These are phyloP conservation scores for Holcopasites calliopsidis DNA, from an alignment of 1,140 invertebrate genomes.

Conservation along the genomic window DNA sequence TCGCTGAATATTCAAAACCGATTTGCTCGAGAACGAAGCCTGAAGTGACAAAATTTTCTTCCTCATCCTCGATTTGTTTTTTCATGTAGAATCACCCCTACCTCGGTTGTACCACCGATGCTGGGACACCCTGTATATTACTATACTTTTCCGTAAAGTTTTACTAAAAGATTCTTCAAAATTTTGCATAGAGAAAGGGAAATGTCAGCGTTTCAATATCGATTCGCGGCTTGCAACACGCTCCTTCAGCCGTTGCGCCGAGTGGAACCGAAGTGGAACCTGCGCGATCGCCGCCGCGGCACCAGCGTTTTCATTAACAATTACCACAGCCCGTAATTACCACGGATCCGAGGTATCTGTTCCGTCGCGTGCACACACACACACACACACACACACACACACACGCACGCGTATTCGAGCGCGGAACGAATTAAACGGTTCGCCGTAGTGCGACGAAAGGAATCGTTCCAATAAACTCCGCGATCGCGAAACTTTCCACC, in stretches of 20 bases:
- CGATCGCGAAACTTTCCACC: neutral
- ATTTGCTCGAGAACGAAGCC: too few relatives aligned
- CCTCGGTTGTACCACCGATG: too few relatives aligned
- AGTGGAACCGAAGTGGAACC: neutral
- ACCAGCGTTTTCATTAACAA: slow-evolving; percentile 36
- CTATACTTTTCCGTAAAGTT: too few relatives aligned
- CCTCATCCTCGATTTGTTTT: too few relatives aligned
- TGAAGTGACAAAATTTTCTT: too few relatives aligned
- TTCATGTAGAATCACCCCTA: too few relatives aligned
- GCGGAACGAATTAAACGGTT: slow-evolving; percentile 14
- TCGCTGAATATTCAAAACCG: too few relatives aligned
- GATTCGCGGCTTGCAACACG: neutral
- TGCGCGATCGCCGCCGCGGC: neutral
- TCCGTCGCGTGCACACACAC: neutral
- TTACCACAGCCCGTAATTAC: slow-evolving; percentile 31
- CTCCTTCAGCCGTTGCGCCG: too few relatives aligned
- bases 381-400: neutral
- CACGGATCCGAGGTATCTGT: neutral
- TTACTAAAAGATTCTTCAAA: too few relatives aligned
- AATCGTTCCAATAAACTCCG: neutral
- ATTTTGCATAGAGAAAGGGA: slow-evolving; percentile 3
- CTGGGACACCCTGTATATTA: too few relatives aligned
- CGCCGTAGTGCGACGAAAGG: slow-evolving; percentile 3
- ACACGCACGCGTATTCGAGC: too few relatives aligned
- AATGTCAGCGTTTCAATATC: neutral